Evolutionary conservation across 2,888 invertebrate genomes (phyloP), one percentile per base, ranked within the genome.

Genomic region (Catocala sponsa): DNA sequence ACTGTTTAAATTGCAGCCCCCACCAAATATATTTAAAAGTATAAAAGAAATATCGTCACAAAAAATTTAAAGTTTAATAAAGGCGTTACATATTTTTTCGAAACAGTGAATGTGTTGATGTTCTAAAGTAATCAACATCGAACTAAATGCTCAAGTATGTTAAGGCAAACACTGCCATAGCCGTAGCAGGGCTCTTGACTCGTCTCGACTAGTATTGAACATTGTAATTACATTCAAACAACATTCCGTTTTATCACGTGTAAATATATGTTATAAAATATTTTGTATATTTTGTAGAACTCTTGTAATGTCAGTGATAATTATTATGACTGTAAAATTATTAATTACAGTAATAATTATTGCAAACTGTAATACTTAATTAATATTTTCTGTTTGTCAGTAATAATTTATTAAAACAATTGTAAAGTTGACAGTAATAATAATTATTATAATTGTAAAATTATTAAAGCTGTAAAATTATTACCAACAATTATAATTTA

Each of bases 31-130:
- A 81, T 67, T 76, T 78, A 38, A 38, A 38, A 25, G 25, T 25
- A 38, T 74, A 80, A 83, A 62, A 52, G 70, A 65, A 52, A 53
- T 74, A 78, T 77, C 80, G 84, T 83, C 83, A 86, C 85, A 83
- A 85, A 25, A 84, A 79, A n/a, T 43, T 70, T 59, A 68, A 68
- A 59, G 55, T 73, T 63, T 70, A 60, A 38, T 65, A 67, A 74
- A 72, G 74, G 72, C 68, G 71, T 72, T 66, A 71, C 65, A 65
- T 68, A 59, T 38, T 70, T 65, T 74, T 69, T 49, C 44, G 63
- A 91, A 94, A 94, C 94, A 94, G 94, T 94, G 94, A 92, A 81
- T 94, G 94, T 94, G 94, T 94, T 94, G 94, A 94, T 92, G 85
- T 90, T 88, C 87, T 82, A 81, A 88, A 81, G 85, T 87, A 85